These are phyloP conservation scores for Pongo abelii DNA, from an alignment of 2,113 vertebrate genomes.

Conservation along the genomic window DNA sequence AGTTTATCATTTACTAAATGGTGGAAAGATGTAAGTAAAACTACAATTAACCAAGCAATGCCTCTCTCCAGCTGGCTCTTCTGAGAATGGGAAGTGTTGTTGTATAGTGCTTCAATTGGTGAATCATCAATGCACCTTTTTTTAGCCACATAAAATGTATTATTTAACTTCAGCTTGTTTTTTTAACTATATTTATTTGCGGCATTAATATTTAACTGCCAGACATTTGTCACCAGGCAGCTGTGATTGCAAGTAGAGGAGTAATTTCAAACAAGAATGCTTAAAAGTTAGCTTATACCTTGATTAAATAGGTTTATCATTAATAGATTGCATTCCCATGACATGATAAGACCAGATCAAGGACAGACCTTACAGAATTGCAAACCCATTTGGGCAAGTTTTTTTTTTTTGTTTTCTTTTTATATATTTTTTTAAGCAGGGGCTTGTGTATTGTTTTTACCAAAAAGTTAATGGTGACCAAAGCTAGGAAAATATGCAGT, in stretches of 20 bases:
- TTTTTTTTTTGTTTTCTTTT: not conserved
- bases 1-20: conserved; percentile 35
- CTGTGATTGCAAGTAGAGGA: conserved; percentile 9
- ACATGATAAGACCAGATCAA: not conserved
- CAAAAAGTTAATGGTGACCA: not conserved
- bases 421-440: not conserved
- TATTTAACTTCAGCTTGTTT: conserved; percentile 58
- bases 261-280: conserved; percentile 25
- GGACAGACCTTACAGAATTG: not conserved
- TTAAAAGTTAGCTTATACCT: conserved; percentile 37
- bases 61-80: not conserved
- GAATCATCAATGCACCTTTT: conserved; percentile 48
- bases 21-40: conserved; percentile 3
- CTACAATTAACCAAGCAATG: not conserved
- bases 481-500: conserved; percentile 27
- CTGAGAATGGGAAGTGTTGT: not conserved
- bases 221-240: conserved; percentile 42
- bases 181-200: conserved; percentile 34
- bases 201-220: conserved; percentile 65
- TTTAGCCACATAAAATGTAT: conserved; percentile 33
- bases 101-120: not conserved
- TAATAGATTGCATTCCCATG: not conserved
- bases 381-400: not conserved
- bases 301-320: conserved; percentile 37
- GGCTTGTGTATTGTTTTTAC: not conserved